Percentiles rank a stretch among this genome's conserved stretches.
Conservation (phyloP, 2,888 invertebrate genomes). For the Agapostemon virescens region DNA sequence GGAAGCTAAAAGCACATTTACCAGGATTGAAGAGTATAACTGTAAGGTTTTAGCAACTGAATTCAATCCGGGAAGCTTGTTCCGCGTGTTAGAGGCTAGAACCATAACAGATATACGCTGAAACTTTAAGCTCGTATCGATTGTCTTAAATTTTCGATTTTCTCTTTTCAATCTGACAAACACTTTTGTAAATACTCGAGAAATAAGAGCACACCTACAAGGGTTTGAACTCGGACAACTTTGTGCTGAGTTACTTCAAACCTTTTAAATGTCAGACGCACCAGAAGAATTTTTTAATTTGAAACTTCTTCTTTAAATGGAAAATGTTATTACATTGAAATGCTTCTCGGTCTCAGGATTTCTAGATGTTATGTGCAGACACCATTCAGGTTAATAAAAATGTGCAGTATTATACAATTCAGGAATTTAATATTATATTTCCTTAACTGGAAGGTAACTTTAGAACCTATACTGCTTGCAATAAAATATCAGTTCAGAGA, state of each 20-base stretch:
- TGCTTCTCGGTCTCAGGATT: neutral
- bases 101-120: neutral
- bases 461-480: neutral
- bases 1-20: constrained; percentile 18
- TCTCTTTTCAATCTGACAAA: neutral
- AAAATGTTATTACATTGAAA: neutral
- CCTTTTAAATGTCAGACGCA: neutral
- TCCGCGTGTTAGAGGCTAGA: constrained; percentile 2
- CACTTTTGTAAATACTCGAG: neutral
- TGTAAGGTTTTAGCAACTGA: constrained; percentile 7
- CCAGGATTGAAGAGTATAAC: constrained; percentile 32
- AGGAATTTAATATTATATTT: neutral
- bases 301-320: neutral
- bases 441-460: neutral
- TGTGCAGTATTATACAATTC: neutral
- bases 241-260: neutral
- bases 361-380: too few relatives aligned
- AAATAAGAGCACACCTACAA: neutral
- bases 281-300: neutral
- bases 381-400: neutral
- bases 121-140: constrained; percentile 7
- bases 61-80: constrained; percentile 28
- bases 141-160: constrained; percentile 6
- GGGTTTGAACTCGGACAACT: neutral
- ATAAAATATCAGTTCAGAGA: neutral